A percentile compares a stretch with the other conserved stretches of the same genome.
Evolutionary conservation across 2,888 invertebrate species (phyloP).

Genomic region (Hololepta plana): DNA sequence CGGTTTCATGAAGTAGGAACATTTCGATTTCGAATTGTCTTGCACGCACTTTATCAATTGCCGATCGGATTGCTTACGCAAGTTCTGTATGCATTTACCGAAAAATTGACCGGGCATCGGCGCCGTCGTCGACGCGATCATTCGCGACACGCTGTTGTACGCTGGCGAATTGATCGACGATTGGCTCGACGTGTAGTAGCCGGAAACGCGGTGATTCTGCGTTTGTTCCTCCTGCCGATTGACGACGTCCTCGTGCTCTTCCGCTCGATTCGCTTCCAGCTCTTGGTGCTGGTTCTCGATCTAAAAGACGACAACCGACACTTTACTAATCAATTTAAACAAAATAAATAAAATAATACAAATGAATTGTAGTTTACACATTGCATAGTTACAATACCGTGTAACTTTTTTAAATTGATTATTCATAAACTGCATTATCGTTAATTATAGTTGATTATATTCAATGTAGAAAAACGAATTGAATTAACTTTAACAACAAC

Average conservation of each 20-base stretch:
- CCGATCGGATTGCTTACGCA: slow-evolving; percentile 75
- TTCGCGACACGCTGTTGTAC: slow-evolving; percentile 14
- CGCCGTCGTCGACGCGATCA: slow-evolving; percentile 16
- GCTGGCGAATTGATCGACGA: slow-evolving; percentile 36
- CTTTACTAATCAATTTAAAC: no score
- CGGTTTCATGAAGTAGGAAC: slow-evolving; percentile 71
- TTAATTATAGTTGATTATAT: no score
- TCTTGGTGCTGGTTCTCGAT: slow-evolving; percentile 20
- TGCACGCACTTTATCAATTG: slow-evolving; percentile 76
- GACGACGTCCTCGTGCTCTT: no score
- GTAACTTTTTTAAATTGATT: no score
- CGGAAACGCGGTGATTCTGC: slow-evolving; percentile 53
- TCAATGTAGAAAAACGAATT: no score
- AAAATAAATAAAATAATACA: no score
- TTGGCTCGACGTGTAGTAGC: slow-evolving; percentile 76
- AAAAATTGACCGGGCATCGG: slow-evolving; percentile 31
- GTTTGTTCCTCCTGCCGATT: background rate
- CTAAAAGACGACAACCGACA: no score
- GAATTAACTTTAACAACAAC: no score
- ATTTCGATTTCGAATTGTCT: slow-evolving; percentile 69
- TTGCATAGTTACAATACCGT: slow-evolving; percentile 2
- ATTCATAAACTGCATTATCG: no score
- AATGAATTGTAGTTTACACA: background rate
- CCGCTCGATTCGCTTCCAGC: no score
- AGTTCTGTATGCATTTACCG: slow-evolving; percentile 59